Conservation (phyloP, 2,797 vertebrate species). For the Acestrorhynchus altus region DNA sequence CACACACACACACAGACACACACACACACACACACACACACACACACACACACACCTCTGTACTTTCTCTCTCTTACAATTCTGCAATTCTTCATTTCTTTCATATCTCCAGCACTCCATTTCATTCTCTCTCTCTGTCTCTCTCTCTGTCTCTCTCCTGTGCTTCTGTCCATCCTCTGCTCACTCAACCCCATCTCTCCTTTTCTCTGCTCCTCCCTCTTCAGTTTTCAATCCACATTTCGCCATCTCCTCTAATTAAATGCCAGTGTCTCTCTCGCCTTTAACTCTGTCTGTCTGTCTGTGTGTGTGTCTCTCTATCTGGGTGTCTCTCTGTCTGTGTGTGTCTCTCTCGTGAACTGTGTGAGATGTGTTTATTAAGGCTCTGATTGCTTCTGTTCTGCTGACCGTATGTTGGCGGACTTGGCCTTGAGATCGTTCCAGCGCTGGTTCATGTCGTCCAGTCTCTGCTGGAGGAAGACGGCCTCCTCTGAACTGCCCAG, state of each 20-base stretch:
- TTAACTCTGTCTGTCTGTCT: no score
- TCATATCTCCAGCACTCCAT: background rate
- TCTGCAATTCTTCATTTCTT: conserved; percentile 16
- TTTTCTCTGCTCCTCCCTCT: no score
- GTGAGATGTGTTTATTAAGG: background rate
- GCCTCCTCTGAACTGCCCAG: conserved; percentile 95
- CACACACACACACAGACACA: conserved; percentile 1
- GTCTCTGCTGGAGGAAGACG: conserved; percentile 90
- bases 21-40: background rate
- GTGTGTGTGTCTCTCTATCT: no score
- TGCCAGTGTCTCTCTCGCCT: no score
- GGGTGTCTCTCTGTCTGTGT: no score
- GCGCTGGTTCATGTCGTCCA: conserved; percentile 99
- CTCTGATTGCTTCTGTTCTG: no score
- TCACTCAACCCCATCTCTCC: background rate
- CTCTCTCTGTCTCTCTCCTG: background rate
- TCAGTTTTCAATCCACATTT: background rate
- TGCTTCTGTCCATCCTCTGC: background rate
- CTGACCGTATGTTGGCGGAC: conserved; percentile 91
- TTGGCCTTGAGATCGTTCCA: conserved; percentile 95
- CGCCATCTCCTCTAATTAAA: background rate
- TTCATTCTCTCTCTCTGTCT: background rate
- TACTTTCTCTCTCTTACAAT: background rate
- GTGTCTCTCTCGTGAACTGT: background rate
- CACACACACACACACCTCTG: background rate